Evolutionary conservation across 2,888 invertebrate genomes (phyloP).

Genomic region (Chrysolina haemoptera): DNA sequence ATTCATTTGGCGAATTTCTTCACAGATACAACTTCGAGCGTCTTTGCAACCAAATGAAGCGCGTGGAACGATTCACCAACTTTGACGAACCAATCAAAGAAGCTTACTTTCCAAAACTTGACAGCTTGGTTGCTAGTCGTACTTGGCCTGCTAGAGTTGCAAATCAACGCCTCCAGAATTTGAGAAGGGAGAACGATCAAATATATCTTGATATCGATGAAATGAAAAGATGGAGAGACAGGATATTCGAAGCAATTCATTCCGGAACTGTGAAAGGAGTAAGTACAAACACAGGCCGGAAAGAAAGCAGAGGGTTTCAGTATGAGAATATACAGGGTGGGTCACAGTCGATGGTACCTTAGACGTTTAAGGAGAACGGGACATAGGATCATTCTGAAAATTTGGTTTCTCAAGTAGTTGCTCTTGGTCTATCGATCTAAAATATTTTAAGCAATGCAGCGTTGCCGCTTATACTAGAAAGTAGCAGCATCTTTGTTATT

Average conservation of each 20-base stretch:
- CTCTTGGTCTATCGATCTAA: no score
- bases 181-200: constrained; percentile 79
- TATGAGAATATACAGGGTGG: no score
- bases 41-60: constrained; percentile 78
- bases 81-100: constrained; percentile 80
- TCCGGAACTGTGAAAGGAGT: constrained; percentile 75
- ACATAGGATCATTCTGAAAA: no score
- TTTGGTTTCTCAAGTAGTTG: no score
- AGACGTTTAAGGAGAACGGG: no score
- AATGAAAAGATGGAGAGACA: constrained; percentile 82
- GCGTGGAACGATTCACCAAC: constrained; percentile 76
- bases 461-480: no score
- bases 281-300: constrained; percentile 59
- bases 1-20: no score
- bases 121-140: constrained; percentile 81
- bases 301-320: no score
- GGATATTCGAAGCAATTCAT: constrained; percentile 81
- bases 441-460: no score
- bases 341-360: no score
- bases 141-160: constrained; percentile 81
- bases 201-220: constrained; percentile 78
- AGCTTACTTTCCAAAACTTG: constrained; percentile 88
- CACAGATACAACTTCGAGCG: constrained; percentile 83
- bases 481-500: no score
- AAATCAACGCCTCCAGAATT: constrained; percentile 72